phyloP scores from a whole-genome alignment of 2,888 invertebrate species.

The Piscicola geometra region DNA sequence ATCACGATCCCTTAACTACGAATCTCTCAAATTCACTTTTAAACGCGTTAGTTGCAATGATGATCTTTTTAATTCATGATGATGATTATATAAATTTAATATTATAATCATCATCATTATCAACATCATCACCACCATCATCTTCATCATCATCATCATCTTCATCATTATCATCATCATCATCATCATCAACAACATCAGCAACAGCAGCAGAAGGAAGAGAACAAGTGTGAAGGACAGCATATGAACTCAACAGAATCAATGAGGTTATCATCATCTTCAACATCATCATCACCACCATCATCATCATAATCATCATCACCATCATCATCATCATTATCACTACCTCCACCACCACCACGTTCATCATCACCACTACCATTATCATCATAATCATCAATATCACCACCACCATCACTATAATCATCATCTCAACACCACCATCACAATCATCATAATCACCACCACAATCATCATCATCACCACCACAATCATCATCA shows the following conservation, averaged over 20 bases:
- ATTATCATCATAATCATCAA: neutral
- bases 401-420: constrained; percentile 1
- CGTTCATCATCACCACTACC: neutral
- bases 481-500: neutral
- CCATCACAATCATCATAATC: constrained; percentile 10
- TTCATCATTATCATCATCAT: neutral
- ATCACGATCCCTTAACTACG: no score
- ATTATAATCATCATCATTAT: neutral
- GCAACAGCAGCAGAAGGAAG: neutral
- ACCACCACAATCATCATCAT: neutral
- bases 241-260: constrained; percentile 4
- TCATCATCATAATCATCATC: neutral
- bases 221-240: neutral
- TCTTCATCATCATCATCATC: constrained; percentile 17
- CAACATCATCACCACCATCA: neutral
- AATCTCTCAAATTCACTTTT: no score
- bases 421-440: neutral
- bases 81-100: neutral
- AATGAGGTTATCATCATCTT: neutral
- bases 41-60: no score
- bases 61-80: no score
- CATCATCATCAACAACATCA: constrained; percentile 1
- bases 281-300: neutral
- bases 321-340: neutral
- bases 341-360: no score